Base-by-base conservation (phyloP, 1,140 invertebrate genomes). In the Tyrophagus putrescentiae region DNA sequence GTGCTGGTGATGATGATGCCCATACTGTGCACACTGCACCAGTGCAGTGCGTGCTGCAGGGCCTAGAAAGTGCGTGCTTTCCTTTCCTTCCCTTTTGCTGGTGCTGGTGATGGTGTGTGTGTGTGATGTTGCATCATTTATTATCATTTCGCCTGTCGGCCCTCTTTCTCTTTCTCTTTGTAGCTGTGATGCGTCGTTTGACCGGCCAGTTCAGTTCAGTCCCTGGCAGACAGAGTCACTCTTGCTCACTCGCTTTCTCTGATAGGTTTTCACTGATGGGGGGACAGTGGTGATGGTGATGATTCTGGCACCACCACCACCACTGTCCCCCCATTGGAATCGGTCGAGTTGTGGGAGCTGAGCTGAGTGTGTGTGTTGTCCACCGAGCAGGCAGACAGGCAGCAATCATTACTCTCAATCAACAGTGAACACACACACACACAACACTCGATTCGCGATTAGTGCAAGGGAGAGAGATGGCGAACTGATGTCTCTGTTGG, bases 381-480 rank as follows among this genome's bases (percentile, higher is more conserved):
- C 45, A 48, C 31, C 45, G 45, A 21, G 36, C 36, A 13, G 13
- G 31, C 45, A 48, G 7, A n/a, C n/a, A n/a, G n/a, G n/a, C n/a
- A 48, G 36, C 45, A 48, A 48, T 48, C 45, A 48, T 48, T 48
- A 48, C 45, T 48, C 45, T 48, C 45, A 48, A 48, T 48, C 45
- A 48, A 21, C 45, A 48, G 31, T 48, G 21, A 48, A 21, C 45
- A 18, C 23, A 39, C 36, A 21, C 13, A 39, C 36, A 21, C 13
- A 39, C 36, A 39, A 7, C 23, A 48, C 45, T 48, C 18, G 45
- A 48, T 48, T 48, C 45, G 7, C 45, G 45, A 48, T 48, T 48
- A 48, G 45, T 48, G 45, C 45, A n/a, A n/a, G n/a, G n/a, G n/a
- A n/a, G n/a, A n/a, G n/a, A n/a, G n/a, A n/a, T n/a, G n/a, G n/a